Evolutionary conservation across 2,113 vertebrate species (phyloP), one percentile per base, ranked within the genome.

Genomic region (Athene cunicularia): DNA sequence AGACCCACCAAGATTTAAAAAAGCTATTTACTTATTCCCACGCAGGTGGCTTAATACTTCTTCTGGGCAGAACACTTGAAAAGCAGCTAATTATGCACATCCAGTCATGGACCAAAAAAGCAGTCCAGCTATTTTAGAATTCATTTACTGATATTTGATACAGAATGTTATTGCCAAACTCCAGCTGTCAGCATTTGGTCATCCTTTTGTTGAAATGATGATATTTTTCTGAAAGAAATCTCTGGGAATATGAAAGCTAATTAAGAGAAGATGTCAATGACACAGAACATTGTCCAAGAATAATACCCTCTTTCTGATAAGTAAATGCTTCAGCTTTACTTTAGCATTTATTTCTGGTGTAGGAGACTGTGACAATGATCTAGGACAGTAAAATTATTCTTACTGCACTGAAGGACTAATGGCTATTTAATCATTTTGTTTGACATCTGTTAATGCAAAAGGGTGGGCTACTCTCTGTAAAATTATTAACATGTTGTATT

Each of bases 91-190:
- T 91, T 95, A 93, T 62, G 74, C 84, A 86, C 30, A 96, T 67
- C 49, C 37, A 96, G 77, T 22, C 77, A 93, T 1, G 12, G 45
- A 94, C 55, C 35, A 88, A 91, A 95, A 96, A 96, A 86, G 70
- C 45, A 96, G 67, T 88, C 43, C 81, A 83, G 71, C 67, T 95
- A 89, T 97, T 95, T 96, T 73, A 96, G 91, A 86, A 87, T 85
- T 90, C 71, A 88, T 93, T 91, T 94, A 91, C 56, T 89, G 84
- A 37, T 95, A 91, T 37, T 85, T 85, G 50, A 96, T 91, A 82
- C 55, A 80, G 67, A 96, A 88, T 23, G 6, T 58, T 80, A 88
- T 59, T 94, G 80, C 41, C 70, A 68, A 95, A 89, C 66, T 95
- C 86, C 91, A 95, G 85, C 74, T 95, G 89, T 67, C 89, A 90